These are phyloP conservation scores for Helicoverpa zea DNA, from an alignment of 1,140 invertebrate genomes.

Conservation along the genomic window DNA sequence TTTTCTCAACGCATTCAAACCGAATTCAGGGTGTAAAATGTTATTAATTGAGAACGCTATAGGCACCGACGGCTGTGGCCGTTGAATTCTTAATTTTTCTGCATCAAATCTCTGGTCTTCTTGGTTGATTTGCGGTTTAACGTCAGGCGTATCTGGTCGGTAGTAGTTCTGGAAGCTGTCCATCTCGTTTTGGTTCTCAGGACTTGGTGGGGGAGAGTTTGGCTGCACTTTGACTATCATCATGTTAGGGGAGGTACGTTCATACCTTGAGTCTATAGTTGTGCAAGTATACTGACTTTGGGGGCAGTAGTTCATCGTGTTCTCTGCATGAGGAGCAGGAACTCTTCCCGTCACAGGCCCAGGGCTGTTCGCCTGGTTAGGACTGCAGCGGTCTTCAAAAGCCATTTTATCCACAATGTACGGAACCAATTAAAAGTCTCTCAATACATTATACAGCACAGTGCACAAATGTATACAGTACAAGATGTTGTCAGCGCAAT, in stretches of 20 bases:
- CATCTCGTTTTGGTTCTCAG: constrained; percentile 66
- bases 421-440: constrained; percentile 16
- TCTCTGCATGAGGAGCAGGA: constrained; percentile 74
- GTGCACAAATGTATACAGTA: constrained; percentile 5
- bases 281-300: constrained; percentile 81
- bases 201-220: constrained; percentile 76
- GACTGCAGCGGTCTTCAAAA: constrained; percentile 88
- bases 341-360: constrained; percentile 77
- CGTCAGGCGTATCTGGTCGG: constrained; percentile 77
- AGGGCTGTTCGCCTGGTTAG: constrained; percentile 87
- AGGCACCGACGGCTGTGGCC: constrained; percentile 64
- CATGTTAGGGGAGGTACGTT: constrained; percentile 66
- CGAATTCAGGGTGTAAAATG: constrained; percentile 84
- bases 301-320: constrained; percentile 57
- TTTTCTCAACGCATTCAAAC: constrained; percentile 77
- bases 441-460: constrained; percentile 40
- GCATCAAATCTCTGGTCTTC: constrained; percentile 65
- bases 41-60: constrained; percentile 83
- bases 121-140: constrained; percentile 70
- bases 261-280: constrained; percentile 76
- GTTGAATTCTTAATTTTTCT: constrained; percentile 62
- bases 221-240: constrained; percentile 78
- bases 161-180: constrained; percentile 76
- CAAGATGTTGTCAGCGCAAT: constrained; percentile 39
- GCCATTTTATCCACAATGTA: constrained; percentile 79